Base-by-base conservation (phyloP, 1,140 invertebrate species). In the Adoxophyes honmai region DNA sequence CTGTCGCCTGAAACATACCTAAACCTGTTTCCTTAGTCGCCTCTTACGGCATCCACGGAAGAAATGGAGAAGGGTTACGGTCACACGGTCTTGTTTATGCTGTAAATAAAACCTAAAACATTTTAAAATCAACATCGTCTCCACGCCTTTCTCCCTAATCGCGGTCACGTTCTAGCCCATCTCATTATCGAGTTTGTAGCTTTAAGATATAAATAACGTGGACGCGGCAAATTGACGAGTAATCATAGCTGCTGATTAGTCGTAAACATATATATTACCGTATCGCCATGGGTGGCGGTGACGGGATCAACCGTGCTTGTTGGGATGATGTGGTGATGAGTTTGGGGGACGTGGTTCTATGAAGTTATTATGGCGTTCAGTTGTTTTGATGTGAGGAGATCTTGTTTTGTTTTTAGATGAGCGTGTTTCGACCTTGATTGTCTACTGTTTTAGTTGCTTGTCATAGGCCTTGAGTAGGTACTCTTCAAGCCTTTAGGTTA, bases 141-240 rank as follows among this genome's bases (percentile, higher is more conserved):
- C 42, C 1, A 6, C 11, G n/a, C 42, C 21, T 11, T 18, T 48
- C 16, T 21, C 21, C 42, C 16, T 48, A 48, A 48, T 21, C 42
- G 3, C 18, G 16, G 42, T 33, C 42, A 48, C 42, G 42, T 48
- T 33, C 42, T 28, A 33, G 16, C 21, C 42, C 18, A 48, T 48
- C 42, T 48, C 42, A 48, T 48, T 48, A 48, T 48, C 42, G 21
- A 44, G 42, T 33, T 48, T 13, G 42, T 48, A 10, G 21, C 42
- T 48, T 48, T 44, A 33, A 48, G 42, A 48, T 48, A 48, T 48
- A 48, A 48, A 48, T 48, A 48, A 48, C 21, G 42, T 33, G 42
- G 42, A 48, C 42, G 42, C 42, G 42, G 42, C 18, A 18, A 9
- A 48, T 28, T 28, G 42, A 48, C 42, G 42, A n/a, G 42, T 48